These are phyloP conservation scores for Palaemon carinicauda DNA, from an alignment of 1,140 invertebrate genomes.

Conservation along the genomic window DNA sequence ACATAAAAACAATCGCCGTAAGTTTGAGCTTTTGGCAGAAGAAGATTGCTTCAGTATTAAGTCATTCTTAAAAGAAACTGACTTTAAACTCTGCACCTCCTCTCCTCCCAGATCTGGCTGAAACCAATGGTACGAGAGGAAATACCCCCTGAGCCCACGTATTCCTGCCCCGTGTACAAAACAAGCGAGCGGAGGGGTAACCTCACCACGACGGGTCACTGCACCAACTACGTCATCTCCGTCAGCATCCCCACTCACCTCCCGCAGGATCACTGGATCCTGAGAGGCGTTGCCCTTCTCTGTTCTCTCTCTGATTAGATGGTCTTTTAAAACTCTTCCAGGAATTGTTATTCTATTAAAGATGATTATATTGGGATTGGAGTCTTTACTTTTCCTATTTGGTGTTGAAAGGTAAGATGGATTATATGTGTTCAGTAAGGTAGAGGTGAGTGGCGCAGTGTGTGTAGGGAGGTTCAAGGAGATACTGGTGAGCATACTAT, in stretches of 20 bases:
- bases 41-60: too few species aligned
- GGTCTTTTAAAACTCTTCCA: background rate
- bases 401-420: too few species aligned
- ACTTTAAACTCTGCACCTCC: too few species aligned
- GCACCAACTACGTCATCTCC: constrained; percentile 69
- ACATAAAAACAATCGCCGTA: too few species aligned
- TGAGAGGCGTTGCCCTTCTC: constrained; percentile 67
- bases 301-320: constrained; percentile 61
- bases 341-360: background rate
- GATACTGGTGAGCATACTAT: too few species aligned
- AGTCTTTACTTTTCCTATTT: too few species aligned
- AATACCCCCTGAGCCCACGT: constrained; percentile 56
- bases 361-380: too few species aligned
- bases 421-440: too few species aligned
- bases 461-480: too few species aligned
- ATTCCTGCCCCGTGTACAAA: constrained; percentile 69
- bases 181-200: constrained; percentile 65
- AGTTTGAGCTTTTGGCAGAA: too few species aligned
- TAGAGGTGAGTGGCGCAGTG: too few species aligned
- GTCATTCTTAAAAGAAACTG: too few species aligned
- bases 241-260: constrained; percentile 65
- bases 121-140: constrained; percentile 58
- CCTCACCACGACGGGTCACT: constrained; percentile 67
- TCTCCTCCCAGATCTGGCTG: constrained; percentile 63
- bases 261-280: constrained; percentile 67